Base-by-base conservation (phyloP, 2,113 vertebrate genomes). In the Desmodus rotundus region DNA sequence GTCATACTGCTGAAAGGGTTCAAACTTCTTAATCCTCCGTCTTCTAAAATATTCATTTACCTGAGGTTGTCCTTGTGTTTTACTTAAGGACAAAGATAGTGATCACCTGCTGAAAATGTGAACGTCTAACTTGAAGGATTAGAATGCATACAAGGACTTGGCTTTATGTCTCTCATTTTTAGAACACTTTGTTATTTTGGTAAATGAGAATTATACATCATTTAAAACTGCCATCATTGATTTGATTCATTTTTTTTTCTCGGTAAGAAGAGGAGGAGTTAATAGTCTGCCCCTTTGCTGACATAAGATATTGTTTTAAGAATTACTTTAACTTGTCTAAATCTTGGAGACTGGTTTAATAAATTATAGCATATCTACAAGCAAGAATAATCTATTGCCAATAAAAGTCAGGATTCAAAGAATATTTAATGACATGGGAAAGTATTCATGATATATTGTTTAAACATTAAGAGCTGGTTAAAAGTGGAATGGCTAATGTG, bases 281-380 rank as follows among this genome's bases (percentile, higher is more conserved):
- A 94, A 94, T 41, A 95, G 77, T 73, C 54, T 96, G 33, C 15
- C 28, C 52, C 52, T 95, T 97, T 58, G 52, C 77, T 77, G 68
- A 91, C 54, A 90, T 50, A 91, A 92, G 67, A 74, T 87, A 68
- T 10, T 78, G 20, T 91, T 95, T 96, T 22, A 94, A 95, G 96
- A 97, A 96, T 96, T 70, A 96, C 89, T 89, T 95, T 84, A 90
- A 73, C 61, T 95, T 78, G n/a, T 95, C 93, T 88, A 92, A 84
- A 80, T 90, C 78, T 91, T 91, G 33, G 67, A 38, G 38, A 54
- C 47, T 72, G n/a, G 45, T 76, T 96, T 96, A 93, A 97, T 83
- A 95, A 96, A 95, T 90, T 70, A 77, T 77, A 31, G 45, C 24
- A 61, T 31, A 85, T 82, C 58, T 93, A 85, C 41, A 95, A 96